phyloP scores from a whole-genome alignment of 2,113 vertebrate genomes.

The Halichoeres trimaculatus region DNA sequence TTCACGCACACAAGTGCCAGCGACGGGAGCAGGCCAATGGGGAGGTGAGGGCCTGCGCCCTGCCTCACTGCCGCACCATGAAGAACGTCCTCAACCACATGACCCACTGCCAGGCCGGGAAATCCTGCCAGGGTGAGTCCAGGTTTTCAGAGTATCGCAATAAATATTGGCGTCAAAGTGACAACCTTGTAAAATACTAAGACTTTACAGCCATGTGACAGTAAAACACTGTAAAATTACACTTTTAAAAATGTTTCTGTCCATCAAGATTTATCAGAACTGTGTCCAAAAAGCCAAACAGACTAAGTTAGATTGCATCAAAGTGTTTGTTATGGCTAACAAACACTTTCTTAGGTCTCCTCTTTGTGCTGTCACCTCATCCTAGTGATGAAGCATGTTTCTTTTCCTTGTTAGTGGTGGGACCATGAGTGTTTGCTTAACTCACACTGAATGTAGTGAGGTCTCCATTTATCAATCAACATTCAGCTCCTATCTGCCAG shows the following conservation, averaged over 20 bases:
- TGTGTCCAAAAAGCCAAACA: no score
- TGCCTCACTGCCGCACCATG: conserved; percentile 98
- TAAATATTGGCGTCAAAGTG: not conserved
- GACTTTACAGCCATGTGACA: not conserved
- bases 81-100: conserved; percentile 99
- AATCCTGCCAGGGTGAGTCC: conserved; percentile 96
- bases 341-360: no score
- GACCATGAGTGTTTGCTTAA: not conserved
- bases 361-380: no score
- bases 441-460: no score
- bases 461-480: not conserved
- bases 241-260: no score
- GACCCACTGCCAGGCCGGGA: conserved; percentile 98
- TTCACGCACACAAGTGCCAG: conserved; percentile 99
- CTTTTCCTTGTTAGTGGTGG: not conserved
- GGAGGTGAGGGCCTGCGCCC: conserved; percentile 92
- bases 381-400: no score
- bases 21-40: conserved; percentile 96
- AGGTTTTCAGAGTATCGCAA: not conserved
- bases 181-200: not conserved
- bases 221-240: no score
- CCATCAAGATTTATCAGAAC: no score
- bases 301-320: no score
- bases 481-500: not conserved
- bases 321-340: no score